A percentile compares a stretch with the other conserved stretches of the same genome.
phyloP scores from a whole-genome alignment of 1,140 invertebrate genomes.

The Atta colombica region DNA sequence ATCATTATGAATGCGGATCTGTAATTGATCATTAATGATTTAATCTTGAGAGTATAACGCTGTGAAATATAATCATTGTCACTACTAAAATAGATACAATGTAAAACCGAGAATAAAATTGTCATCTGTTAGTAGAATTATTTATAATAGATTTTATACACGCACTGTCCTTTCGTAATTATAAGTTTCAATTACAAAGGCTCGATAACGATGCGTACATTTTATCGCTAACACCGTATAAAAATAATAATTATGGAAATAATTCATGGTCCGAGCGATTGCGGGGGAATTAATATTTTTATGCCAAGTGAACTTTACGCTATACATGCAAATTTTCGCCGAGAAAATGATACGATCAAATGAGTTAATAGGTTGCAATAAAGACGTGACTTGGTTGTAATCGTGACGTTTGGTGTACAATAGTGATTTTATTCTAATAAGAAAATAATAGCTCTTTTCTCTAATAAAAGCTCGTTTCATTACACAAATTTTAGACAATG shows the following conservation, averaged over 20 bases:
- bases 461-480: not conserved
- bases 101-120: not conserved
- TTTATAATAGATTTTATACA: conserved; percentile 23
- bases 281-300: not conserved
- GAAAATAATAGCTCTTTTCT: not conserved
- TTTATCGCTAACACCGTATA: not conserved
- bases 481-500: not conserved
- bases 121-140: not conserved
- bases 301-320: conserved; percentile 43
- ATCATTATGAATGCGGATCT: conserved; percentile 51
- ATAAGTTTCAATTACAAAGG: conserved; percentile 7
- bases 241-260: conserved; percentile 37
- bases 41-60: not conserved
- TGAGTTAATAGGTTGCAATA: conserved; percentile 26
- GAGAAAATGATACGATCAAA: conserved; percentile 26
- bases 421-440: conserved; percentile 26
- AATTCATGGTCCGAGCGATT: conserved; percentile 8
- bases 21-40: conserved; percentile 24
- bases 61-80: conserved; percentile 7
- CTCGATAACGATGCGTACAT: conserved; percentile 1
- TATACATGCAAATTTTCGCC: not conserved
- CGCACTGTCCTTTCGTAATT: conserved; percentile 16
- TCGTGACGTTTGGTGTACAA: conserved; percentile 10
- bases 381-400: conserved; percentile 4
- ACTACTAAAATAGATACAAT: not conserved